A percentile compares a stretch with the other conserved stretches of the same genome.
These are phyloP conservation scores for Meiosimyza decipiens DNA, from an alignment of 2,888 invertebrate genomes.

Conservation along the genomic window DNA sequence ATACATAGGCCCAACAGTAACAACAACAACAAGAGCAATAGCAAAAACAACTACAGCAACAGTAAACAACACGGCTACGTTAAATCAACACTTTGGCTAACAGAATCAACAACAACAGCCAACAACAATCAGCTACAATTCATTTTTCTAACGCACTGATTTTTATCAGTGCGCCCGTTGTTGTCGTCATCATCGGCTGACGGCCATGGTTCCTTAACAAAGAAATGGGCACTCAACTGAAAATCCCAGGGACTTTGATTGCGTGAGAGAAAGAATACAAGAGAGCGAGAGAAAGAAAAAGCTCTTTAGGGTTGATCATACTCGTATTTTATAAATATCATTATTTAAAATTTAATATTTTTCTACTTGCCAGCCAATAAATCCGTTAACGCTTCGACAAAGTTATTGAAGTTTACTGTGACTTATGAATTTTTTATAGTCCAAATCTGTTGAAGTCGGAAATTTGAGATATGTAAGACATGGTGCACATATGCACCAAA, in stretches of 20 bases:
- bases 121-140: conserved; percentile 20
- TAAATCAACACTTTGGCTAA: conserved; percentile 18
- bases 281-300: too few species aligned
- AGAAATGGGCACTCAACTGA: too few species aligned
- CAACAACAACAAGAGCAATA: conserved; percentile 39
- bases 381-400: too few species aligned
- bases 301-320: too few species aligned
- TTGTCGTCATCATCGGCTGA: background rate
- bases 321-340: too few species aligned
- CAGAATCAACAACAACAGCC: conserved; percentile 6
- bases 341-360: too few species aligned
- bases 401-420: too few species aligned
- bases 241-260: background rate
- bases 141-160: conserved; percentile 1
- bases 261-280: background rate
- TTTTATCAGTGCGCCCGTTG: conserved; percentile 16
- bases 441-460: too few species aligned
- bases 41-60: conserved; percentile 29
- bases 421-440: too few species aligned
- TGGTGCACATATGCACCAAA: too few species aligned
- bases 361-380: too few species aligned
- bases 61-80: conserved; percentile 7
- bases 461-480: too few species aligned
- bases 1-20: conserved; percentile 51
- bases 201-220: conserved; percentile 13